phyloP scores from a whole-genome alignment of 2,888 invertebrate genomes.

The Laothoe populi region DNA sequence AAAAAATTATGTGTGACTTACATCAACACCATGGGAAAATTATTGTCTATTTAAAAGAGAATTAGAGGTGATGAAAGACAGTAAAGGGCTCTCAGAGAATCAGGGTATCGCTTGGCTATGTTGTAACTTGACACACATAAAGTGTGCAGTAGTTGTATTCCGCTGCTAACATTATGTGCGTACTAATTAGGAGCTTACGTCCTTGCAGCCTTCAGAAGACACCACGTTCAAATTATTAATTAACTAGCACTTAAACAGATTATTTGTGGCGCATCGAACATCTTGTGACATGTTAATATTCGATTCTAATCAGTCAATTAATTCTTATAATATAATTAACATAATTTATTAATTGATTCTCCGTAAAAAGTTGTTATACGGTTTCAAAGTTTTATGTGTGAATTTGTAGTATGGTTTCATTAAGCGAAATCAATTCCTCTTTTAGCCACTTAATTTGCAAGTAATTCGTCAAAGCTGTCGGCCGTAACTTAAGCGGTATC shows the following conservation, averaged over 20 bases:
- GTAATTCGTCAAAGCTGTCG: constrained; percentile 16
- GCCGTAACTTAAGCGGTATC: neutral
- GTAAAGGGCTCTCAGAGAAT: constrained; percentile 73
- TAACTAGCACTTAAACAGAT: neutral
- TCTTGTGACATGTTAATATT: neutral
- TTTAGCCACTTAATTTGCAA: constrained; percentile 14
- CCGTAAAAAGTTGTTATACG: neutral
- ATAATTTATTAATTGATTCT: neutral
- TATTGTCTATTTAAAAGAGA: constrained; percentile 27
- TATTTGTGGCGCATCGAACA: neutral
- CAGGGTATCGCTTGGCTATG: constrained; percentile 61
- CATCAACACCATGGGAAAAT: constrained; percentile 13
- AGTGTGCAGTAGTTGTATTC: constrained; percentile 52
- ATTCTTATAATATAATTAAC: neutral
- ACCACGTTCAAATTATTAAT: constrained; percentile 2
- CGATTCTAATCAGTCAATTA: neutral
- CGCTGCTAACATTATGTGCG: constrained; percentile 48
- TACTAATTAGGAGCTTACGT: constrained; percentile 52
- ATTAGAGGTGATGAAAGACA: constrained; percentile 54
- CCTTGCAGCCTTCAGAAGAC: constrained; percentile 18
- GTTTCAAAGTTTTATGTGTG: neutral
- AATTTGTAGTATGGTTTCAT: neutral
- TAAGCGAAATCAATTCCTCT: constrained; percentile 1
- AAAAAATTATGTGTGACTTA: neutral
- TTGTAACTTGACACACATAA: constrained; percentile 76